Percentiles rank a stretch among this genome's conserved stretches.
Evolutionary conservation across 2,113 vertebrate genomes (phyloP).

Genomic region (Ploceus nigricollis): DNA sequence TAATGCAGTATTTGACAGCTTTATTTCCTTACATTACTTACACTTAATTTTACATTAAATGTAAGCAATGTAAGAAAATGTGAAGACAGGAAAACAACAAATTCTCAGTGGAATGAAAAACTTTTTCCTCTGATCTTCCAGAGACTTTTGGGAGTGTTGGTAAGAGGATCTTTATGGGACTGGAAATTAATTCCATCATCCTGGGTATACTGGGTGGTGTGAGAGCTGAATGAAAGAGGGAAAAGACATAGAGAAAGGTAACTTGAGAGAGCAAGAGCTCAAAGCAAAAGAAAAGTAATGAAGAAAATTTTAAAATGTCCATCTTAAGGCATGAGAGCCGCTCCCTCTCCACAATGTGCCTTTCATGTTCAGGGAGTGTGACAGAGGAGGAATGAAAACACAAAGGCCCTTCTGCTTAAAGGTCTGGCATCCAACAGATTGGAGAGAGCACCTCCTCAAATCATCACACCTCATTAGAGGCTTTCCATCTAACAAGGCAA

Average conservation of each 20-base stretch:
- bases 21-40: no score
- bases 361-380: conserved; percentile 28
- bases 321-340: background rate
- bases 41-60: no score
- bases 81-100: background rate
- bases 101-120: background rate
- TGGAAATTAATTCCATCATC: background rate
- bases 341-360: background rate
- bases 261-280: background rate
- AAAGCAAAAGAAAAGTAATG: background rate
- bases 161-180: background rate
- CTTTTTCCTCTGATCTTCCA: background rate
- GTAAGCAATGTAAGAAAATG: background rate
- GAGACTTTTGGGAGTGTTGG: background rate
- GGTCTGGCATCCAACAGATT: background rate
- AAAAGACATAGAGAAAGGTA: background rate
- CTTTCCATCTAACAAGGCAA: background rate
- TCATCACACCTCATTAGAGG: conserved; percentile 19
- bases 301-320: background rate
- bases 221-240: background rate
- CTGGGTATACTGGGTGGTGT: background rate
- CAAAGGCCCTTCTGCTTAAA: conserved; percentile 21
- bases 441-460: background rate
- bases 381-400: background rate
- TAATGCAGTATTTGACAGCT: conserved; percentile 66